phyloP scores from a whole-genome alignment of 2,797 vertebrate genomes.

The Acanthiza pusilla region DNA sequence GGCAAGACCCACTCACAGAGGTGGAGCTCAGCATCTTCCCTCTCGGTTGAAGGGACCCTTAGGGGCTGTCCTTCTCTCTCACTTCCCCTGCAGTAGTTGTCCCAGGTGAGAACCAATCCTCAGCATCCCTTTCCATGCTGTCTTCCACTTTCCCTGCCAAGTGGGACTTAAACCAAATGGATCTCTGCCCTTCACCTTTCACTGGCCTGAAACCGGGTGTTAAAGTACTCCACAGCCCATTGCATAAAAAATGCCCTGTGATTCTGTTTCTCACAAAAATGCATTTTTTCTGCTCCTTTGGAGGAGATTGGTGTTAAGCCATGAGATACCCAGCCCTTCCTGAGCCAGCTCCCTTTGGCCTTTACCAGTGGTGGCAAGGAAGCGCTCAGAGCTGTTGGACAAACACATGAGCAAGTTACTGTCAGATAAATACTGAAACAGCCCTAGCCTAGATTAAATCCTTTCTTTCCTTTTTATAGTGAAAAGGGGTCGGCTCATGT shows the following conservation, averaged over 20 bases:
- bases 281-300: not conserved
- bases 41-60: not conserved
- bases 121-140: not conserved
- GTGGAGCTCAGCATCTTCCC: not conserved
- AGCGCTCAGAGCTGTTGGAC: too few relatives aligned
- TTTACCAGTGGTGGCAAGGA: not conserved
- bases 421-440: not conserved
- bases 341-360: not conserved
- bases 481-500: not conserved
- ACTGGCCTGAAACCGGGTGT: not conserved
- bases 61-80: not conserved
- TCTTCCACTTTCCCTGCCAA: not conserved
- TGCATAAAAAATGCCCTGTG: not conserved
- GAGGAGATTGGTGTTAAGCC: not conserved
- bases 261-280: not conserved
- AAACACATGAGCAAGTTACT: not conserved
- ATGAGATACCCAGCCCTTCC: not conserved
- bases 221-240: not conserved
- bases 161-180: accelerated
- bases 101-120: not conserved
- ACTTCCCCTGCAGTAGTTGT: not conserved
- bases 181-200: not conserved
- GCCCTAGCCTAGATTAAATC: not conserved
- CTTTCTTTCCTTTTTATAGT: not conserved
- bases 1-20: not conserved